Evolutionary conservation across 2,888 invertebrate genomes (phyloP), one percentile per base, ranked within the genome.

Genomic region (Timandra comae): DNA sequence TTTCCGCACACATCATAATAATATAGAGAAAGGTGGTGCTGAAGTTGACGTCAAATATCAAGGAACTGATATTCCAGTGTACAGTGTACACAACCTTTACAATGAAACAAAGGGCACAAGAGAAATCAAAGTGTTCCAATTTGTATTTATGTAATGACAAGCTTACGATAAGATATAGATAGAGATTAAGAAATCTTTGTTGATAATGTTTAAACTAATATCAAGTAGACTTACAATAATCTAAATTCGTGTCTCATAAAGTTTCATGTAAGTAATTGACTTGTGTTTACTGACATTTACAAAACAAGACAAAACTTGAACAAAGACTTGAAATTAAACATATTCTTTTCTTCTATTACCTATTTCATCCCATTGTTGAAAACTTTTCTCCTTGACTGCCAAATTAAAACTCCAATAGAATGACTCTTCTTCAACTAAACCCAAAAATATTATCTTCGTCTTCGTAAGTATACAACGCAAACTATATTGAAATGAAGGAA

Each of bases 81-180:
- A 10, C 8, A 32, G 27, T 30, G 9, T 7, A 13, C 28, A 23
- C 20, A 34, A 20, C 38, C 27, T 29, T 31, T 29, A 23, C 25
- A 9, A 40, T 33, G 39, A 56, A 54, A 63, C 63, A 63, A 64
- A 69, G 65, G 63, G 62, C 57, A 57, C 61, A 52, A 66, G 68
- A 74, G 77, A 77, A 77, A 77, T 65, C 67, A 49, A 40, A 38
- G 40, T 52, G 60, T 61, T 67, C 69, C 67, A 66, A 67, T 67
- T 67, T 46, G 62, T 52, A 54, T 66, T 66, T 66, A 63, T 61
- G 61, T 60, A 62, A 56, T 29, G 31, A 29, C 10, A 22, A 33
- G 22, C 21, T 12, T 26, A 20, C 22, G 12, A 5, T 5, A 20
- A 20, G 20, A 5, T 20, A 7, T 20, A 20, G 5, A 20, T n/a